Conservation (phyloP, 2,888 invertebrate species). For the Hypomecis punctinalis region DNA sequence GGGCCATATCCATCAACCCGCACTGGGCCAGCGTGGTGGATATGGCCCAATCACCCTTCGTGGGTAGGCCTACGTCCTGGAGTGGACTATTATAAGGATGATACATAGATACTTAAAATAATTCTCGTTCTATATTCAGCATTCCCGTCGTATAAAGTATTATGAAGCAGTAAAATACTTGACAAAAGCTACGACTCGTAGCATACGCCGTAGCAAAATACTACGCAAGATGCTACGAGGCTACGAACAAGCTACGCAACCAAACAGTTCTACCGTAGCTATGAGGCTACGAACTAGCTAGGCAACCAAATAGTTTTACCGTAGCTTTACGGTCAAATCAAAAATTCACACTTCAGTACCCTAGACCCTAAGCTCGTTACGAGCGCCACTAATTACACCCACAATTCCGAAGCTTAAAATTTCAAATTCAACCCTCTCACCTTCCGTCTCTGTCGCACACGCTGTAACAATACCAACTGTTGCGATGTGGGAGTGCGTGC, state of each 20-base stretch:
- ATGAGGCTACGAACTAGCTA: slow-evolving; percentile 28
- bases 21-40: no score
- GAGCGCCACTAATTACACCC: slow-evolving; percentile 77
- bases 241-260: slow-evolving; percentile 26
- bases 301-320: slow-evolving; percentile 21
- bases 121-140: no score
- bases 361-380: slow-evolving; percentile 74
- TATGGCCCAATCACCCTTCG: no score
- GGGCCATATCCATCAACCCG: no score
- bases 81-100: no score
- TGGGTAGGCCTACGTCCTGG: no score
- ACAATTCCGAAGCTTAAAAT: slow-evolving; percentile 77
- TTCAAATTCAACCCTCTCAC: slow-evolving; percentile 67
- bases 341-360: slow-evolving; percentile 69
- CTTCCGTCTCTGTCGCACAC: slow-evolving; percentile 60
- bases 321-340: slow-evolving; percentile 50
- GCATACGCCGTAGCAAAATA: no score
- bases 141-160: no score
- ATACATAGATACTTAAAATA: no score
- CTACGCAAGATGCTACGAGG: slow-evolving; percentile 4
- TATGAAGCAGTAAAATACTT: no score
- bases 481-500: slow-evolving; percentile 60
- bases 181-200: no score
- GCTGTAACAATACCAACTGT: slow-evolving; percentile 73
- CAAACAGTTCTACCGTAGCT: slow-evolving; percentile 12